Evolutionary conservation across 2,797 vertebrate species (phyloP), one percentile per base, ranked within the genome.

Genomic region (Amphiprion clarkii): DNA sequence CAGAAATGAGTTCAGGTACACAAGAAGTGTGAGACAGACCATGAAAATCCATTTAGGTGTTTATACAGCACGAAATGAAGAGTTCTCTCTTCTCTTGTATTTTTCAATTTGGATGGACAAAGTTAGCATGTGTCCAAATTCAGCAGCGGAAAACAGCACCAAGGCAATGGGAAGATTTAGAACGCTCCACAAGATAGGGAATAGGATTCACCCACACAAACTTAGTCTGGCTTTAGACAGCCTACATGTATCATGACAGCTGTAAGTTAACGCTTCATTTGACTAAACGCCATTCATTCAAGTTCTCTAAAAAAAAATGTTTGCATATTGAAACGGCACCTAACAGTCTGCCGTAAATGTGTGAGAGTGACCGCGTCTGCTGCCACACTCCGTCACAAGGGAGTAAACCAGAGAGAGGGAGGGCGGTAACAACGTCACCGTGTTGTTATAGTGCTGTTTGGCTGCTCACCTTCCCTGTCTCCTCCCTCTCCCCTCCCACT

Each of bases 401-500:
- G 91, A 92, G 91, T 88, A 86, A 88, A 89, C 84, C 72, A 27
- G 82, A 69, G 65, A 83, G 87, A 81, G 84, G 92, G 92, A 79
- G 87, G 87, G 78, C 27, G 67, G 72, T 72, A 12, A 11, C 73
- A 2, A 23, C 90, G 89, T 94, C 91, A 94, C 84, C 4, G 29
- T 87, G 90, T 93, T 90, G 84, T 93, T 85, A 67, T 85, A 59
- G 84, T 76, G 87, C 86, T 91, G 90, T 94, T 89, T 94, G 93
- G 94, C 82, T 86, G 77, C 87, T 76, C 87, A 82, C 90, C 89
- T 88, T 79, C 90, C 88, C 75, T 58, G 82, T 87, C 82, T 86
- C 87, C 80, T 85, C 85, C 89, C 76, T 78, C 87, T 77, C 76
- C 81, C 83, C 87, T 86, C 86, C 89, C 87, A 83, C 90, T 88